A percentile compares a stretch with the other conserved stretches of the same genome.
These are phyloP conservation scores for Phlogophora meticulosa DNA, from an alignment of 2,888 invertebrate genomes.

Conservation along the genomic window DNA sequence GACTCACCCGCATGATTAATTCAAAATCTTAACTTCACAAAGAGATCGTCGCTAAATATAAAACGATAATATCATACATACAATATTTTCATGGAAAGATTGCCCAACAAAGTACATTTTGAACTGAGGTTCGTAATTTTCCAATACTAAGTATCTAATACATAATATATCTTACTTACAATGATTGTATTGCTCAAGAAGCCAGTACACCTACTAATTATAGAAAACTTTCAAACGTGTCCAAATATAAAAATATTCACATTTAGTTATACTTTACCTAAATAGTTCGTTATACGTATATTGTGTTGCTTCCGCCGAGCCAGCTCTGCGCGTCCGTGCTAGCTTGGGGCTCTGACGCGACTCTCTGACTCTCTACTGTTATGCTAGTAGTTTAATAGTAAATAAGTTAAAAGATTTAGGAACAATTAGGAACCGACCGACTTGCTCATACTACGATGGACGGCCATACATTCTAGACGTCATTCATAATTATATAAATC, in stretches of 20 bases:
- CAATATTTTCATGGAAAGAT: conserved; percentile 30
- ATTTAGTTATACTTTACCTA: conserved; percentile 42
- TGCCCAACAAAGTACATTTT: conserved; percentile 36
- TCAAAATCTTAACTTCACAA: conserved; percentile 5
- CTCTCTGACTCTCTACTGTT: too few relatives aligned
- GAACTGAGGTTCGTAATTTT: conserved; percentile 17
- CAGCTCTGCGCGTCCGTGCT: conserved; percentile 25
- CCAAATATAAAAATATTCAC: conserved; percentile 61
- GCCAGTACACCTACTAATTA: conserved; percentile 27
- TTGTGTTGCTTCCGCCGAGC: conserved; percentile 24
- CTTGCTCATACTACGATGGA: conserved; percentile 16
- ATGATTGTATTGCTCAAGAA: conserved; percentile 39
- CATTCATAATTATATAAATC: conserved; percentile 11
- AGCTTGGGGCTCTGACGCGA: conserved; percentile 14
- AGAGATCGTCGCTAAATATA: conserved; percentile 46
- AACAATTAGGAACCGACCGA: conserved; percentile 31
- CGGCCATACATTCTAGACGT: conserved; percentile 1
- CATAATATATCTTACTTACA: conserved; percentile 49
- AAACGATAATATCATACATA: conserved; percentile 27
- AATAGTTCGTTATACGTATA: conserved; percentile 20
- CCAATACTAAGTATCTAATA: conserved; percentile 29
- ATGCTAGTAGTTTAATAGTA: conserved; percentile 6
- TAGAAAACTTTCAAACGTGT: conserved; percentile 62
- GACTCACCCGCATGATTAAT: too few relatives aligned
- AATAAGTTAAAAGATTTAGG: conserved; percentile 33